phyloP scores from a whole-genome alignment of 2,797 vertebrate species.

The Myioborus melanocephalus region DNA sequence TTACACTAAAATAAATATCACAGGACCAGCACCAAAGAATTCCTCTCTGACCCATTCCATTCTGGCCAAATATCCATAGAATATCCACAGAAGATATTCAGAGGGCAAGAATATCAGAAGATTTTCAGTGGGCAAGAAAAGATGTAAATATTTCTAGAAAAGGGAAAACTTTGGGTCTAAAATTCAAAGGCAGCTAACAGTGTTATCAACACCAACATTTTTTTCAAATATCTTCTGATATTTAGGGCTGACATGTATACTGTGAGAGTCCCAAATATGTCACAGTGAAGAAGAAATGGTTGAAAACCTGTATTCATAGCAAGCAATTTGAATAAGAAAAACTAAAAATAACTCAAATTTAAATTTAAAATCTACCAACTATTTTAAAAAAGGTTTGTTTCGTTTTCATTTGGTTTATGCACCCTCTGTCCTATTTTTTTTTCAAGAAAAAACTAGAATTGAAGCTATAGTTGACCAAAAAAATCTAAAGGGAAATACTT shows the following conservation, averaged over 20 bases:
- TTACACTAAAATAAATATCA: not conserved
- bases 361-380: not conserved
- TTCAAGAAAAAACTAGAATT: not conserved
- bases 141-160: not conserved
- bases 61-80: not conserved
- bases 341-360: not conserved
- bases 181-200: not conserved
- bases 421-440: not conserved
- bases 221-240: not conserved
- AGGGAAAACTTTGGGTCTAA: not conserved
- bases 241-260: not conserved
- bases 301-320: not conserved
- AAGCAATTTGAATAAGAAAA: not conserved
- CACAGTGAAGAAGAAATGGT: not conserved
- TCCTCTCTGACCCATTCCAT: not conserved
- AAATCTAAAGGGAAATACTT: not conserved
- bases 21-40: not conserved
- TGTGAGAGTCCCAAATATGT: not conserved
- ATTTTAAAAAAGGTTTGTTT: not conserved
- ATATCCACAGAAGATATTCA: not conserved
- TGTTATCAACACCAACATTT: not conserved
- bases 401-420: not conserved
- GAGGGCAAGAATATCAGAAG: not conserved
- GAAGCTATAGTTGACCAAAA: not conserved
- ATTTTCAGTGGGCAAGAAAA: not conserved